Conservation (phyloP, 2,797 vertebrate genomes). For the Dendrocincla tyrannina region DNA sequence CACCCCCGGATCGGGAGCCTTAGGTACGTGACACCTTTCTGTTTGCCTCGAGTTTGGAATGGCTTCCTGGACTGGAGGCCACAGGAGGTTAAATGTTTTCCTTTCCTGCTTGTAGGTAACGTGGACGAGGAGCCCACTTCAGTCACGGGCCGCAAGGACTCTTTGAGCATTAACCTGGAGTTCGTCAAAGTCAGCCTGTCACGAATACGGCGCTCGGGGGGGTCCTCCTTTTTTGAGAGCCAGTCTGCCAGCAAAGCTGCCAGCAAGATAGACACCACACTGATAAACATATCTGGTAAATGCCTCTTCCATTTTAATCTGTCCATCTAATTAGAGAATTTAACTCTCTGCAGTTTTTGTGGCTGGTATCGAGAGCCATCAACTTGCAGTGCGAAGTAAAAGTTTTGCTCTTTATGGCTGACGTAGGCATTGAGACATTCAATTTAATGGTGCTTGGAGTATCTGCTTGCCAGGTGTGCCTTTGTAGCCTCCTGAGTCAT, state of each 20-base stretch:
- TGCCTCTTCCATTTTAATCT: not conserved
- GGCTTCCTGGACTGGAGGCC: not conserved
- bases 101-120: conserved; percentile 77
- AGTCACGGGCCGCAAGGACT: conserved; percentile 96
- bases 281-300: conserved; percentile 98
- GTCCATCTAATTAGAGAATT: not conserved
- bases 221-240: conserved; percentile 91
- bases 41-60: not conserved
- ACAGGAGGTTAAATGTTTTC: not conserved
- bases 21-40: conserved; percentile 72
- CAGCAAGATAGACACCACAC: conserved; percentile 94
- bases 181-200: conserved; percentile 98
- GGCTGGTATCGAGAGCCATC: not conserved
- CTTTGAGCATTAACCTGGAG: conserved; percentile 96
- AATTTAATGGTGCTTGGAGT: not conserved
- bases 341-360: not conserved
- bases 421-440: not conserved
- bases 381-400: not conserved
- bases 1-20: conserved; percentile 83
- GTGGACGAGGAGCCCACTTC: conserved; percentile 95
- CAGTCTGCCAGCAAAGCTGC: conserved; percentile 84
- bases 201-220: conserved; percentile 91
- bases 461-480: not conserved
- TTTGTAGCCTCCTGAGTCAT: not conserved
- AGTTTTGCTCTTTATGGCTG: not conserved